Conservation (phyloP, 23 tunicate species). For the Botrylloides violaceus region DNA sequence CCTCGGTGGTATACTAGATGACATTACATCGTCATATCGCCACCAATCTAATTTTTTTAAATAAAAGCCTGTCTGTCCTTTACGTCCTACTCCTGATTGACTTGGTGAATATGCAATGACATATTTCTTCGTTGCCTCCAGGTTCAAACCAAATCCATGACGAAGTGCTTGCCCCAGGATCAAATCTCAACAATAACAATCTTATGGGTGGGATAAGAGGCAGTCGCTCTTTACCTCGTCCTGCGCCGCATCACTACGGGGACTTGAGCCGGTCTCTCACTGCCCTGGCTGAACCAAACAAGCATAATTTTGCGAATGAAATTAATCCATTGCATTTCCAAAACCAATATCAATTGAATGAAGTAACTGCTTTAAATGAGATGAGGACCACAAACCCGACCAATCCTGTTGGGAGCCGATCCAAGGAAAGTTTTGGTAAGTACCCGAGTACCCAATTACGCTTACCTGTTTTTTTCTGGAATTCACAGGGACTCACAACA, state of each 20-base stretch:
- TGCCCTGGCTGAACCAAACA: background rate
- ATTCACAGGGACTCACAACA: too few species aligned
- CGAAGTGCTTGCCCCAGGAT: background rate
- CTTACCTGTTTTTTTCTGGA: too few species aligned
- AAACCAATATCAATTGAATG: background rate
- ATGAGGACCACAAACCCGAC: too few species aligned
- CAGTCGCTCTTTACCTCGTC: background rate
- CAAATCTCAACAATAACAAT: background rate
- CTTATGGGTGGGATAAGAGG: background rate
- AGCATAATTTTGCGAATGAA: background rate
- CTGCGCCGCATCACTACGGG: background rate
- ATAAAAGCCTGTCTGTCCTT: too few species aligned
- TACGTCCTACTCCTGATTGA: too few species aligned
- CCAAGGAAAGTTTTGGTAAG: background rate
- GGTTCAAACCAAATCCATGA: background rate
- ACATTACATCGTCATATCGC: too few species aligned
- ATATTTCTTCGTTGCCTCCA: too few species aligned
- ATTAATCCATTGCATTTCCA: background rate
- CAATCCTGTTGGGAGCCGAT: too few species aligned
- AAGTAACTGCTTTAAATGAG: background rate
- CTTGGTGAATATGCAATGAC: too few species aligned
- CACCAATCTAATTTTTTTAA: too few species aligned
- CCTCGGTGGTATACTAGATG: too few species aligned
- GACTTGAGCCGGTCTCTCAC: background rate
- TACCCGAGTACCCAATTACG: too few species aligned